Conservation (phyloP, 2,888 invertebrate genomes). For the Laspeyria flexula region DNA sequence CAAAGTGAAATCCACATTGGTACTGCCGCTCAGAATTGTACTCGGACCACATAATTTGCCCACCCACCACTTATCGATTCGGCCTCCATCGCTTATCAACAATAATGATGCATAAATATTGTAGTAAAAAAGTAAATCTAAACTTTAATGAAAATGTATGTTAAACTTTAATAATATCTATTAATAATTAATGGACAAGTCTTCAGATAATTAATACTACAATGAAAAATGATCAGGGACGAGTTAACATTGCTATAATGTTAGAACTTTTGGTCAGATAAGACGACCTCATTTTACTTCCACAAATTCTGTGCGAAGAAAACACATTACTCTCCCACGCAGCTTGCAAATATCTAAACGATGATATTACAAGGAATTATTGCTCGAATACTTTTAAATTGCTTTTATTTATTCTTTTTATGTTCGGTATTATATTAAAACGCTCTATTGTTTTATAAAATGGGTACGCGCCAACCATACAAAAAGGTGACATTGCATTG, state of each 20-base stretch:
- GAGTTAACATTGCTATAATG: not conserved
- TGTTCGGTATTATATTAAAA: constrained; percentile 1
- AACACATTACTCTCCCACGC: constrained; percentile 3
- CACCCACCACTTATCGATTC: too few relatives aligned
- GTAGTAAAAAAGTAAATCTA: too few relatives aligned
- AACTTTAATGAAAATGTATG: too few relatives aligned
- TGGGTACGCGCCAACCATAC: not conserved
- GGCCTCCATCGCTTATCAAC: too few relatives aligned
- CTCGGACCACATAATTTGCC: too few relatives aligned
- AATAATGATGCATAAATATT: too few relatives aligned
- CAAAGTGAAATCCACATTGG: too few relatives aligned
- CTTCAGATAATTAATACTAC: too few relatives aligned
- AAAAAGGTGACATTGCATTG: constrained; percentile 27
- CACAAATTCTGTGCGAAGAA: constrained; percentile 4
- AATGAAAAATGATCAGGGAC: too few relatives aligned
- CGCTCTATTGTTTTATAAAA: constrained; percentile 3
- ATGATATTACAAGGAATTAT: constrained; percentile 1
- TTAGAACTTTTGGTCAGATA: not conserved
- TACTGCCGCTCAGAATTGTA: too few relatives aligned
- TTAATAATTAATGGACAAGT: too few relatives aligned
- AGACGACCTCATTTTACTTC: constrained; percentile 1
- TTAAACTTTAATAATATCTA: not conserved
- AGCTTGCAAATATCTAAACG: constrained; percentile 4
- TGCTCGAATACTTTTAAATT: not conserved
- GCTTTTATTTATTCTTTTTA: constrained; percentile 9